Evolutionary conservation across 2,797 vertebrate species (phyloP).

Genomic region (Trematomus bernacchii): DNA sequence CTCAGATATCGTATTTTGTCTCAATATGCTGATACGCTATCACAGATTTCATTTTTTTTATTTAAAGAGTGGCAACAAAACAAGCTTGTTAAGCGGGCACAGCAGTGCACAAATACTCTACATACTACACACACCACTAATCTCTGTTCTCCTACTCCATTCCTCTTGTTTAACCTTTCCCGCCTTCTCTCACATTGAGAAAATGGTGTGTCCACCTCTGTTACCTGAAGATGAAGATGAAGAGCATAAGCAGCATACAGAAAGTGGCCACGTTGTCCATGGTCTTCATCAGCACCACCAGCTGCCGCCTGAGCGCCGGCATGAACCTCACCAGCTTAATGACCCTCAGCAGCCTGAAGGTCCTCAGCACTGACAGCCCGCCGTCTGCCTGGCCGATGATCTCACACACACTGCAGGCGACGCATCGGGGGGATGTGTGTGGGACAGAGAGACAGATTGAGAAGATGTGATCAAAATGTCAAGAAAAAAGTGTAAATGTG

Average conservation of each 20-base stretch:
- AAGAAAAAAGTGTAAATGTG: not conserved
- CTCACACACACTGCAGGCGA: slow-evolving; percentile 89
- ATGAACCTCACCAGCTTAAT: slow-evolving; percentile 98
- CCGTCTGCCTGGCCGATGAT: slow-evolving; percentile 95
- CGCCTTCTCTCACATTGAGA: not conserved
- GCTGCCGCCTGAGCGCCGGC: slow-evolving; percentile 94
- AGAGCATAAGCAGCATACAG: slow-evolving; percentile 99
- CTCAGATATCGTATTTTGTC: slow-evolving; percentile 2
- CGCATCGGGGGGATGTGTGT: not conserved
- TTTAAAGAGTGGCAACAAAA: slow-evolving; percentile 2
- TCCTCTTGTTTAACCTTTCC: not conserved
- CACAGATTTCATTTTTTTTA: not conserved
- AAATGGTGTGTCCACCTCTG: not conserved
- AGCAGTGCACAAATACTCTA: not conserved
- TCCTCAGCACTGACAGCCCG: slow-evolving; percentile 94
- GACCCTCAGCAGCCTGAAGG: slow-evolving; percentile 94
- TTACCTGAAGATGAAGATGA: slow-evolving; percentile 97
- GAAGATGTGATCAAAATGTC: not conserved
- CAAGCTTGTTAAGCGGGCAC: not conserved
- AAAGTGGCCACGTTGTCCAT: slow-evolving; percentile 99
- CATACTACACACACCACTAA: not conserved
- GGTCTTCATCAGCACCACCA: slow-evolving; percentile 99
- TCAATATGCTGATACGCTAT: slow-evolving; percentile 15
- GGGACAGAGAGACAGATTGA: not conserved
- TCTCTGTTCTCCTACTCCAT: not conserved